Evolutionary conservation across 2,113 vertebrate species (phyloP).

Genomic region (Nothocercus julius): DNA sequence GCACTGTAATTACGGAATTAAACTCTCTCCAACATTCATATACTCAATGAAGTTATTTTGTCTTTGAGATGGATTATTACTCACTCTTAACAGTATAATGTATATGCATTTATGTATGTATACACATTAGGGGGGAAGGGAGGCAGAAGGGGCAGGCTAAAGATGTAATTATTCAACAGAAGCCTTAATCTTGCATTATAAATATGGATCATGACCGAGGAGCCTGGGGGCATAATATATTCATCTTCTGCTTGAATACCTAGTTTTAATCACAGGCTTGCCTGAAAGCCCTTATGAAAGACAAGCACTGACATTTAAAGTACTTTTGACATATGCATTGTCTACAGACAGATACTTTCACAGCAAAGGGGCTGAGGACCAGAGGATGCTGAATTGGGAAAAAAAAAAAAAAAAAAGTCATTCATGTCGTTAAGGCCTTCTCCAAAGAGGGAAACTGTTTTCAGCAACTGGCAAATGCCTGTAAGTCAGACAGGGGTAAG

Average conservation of each 20-base stretch:
- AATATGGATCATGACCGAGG: constrained; percentile 71
- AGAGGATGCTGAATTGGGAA: not conserved
- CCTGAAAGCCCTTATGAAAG: not conserved
- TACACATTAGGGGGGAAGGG: not conserved
- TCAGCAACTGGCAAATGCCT: not conserved
- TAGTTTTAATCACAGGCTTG: constrained; percentile 28
- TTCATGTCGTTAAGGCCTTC: not conserved
- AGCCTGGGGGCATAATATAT: constrained; percentile 31
- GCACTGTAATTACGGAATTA: not conserved
- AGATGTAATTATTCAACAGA: constrained; percentile 43
- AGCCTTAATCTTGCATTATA: constrained; percentile 51
- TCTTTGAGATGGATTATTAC: constrained; percentile 52
- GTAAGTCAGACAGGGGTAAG: not conserved
- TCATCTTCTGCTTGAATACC: constrained; percentile 62
- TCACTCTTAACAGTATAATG: constrained; percentile 26
- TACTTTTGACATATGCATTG: not conserved
- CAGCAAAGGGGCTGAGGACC: not conserved
- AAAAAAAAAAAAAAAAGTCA: not conserved
- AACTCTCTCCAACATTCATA: not conserved
- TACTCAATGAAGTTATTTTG: constrained; percentile 36
- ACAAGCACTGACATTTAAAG: constrained; percentile 45
- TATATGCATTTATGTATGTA: not conserved
- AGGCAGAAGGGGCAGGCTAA: not conserved
- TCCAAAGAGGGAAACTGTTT: not conserved
- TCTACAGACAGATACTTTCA: not conserved